Conservation (phyloP, 2,888 invertebrate genomes). For the Aphodius granarius region DNA sequence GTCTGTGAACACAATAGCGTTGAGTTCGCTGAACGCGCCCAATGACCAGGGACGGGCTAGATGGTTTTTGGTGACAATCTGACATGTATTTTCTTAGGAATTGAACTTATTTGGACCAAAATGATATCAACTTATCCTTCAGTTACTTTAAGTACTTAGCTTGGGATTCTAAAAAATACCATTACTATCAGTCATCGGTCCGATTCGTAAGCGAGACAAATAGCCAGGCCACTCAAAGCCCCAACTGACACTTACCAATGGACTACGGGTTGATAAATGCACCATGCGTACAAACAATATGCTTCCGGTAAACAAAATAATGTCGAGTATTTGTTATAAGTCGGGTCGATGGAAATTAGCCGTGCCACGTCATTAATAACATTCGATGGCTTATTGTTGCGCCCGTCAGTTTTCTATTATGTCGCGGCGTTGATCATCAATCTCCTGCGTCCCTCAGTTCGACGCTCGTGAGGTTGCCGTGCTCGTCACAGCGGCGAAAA, state of each 20-base stretch:
- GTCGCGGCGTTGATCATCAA: slow-evolving; percentile 49
- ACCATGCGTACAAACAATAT: slow-evolving; percentile 32
- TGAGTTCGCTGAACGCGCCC: too few species aligned
- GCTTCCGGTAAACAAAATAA: slow-evolving; percentile 45
- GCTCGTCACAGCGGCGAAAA: background rate
- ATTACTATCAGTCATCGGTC: background rate
- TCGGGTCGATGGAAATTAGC: slow-evolving; percentile 48
- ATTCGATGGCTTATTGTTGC: slow-evolving; percentile 53
- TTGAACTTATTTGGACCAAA: too few species aligned
- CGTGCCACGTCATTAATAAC: slow-evolving; percentile 50
- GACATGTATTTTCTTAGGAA: too few species aligned
- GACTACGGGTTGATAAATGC: slow-evolving; percentile 8
- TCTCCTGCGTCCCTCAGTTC: slow-evolving; percentile 43
- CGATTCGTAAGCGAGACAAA: background rate
- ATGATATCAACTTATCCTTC: too few species aligned
- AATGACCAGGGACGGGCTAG: too few species aligned
- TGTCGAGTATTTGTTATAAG: slow-evolving; percentile 45
- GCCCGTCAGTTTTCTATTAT: slow-evolving; percentile 55
- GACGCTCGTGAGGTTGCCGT: slow-evolving; percentile 52
- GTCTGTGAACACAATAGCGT: too few species aligned
- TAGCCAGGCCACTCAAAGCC: background rate
- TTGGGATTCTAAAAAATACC: background rate
- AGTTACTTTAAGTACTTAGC: too few species aligned
- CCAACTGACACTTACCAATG: background rate
- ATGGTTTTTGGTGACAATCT: too few species aligned